phyloP scores from a whole-genome alignment of 2,797 vertebrate genomes.

The Galaxias olidus region DNA sequence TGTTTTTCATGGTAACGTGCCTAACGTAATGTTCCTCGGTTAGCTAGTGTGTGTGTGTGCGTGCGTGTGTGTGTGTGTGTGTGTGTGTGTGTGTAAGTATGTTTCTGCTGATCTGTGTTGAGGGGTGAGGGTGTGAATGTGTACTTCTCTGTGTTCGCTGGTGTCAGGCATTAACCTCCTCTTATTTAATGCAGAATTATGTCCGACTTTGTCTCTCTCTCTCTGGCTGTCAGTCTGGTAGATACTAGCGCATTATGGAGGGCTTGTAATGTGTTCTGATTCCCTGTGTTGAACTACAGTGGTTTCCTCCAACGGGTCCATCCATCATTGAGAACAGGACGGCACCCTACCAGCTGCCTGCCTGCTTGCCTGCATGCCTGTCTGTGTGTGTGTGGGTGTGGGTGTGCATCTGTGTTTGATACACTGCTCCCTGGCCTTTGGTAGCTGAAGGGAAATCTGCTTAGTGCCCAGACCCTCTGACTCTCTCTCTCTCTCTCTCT shows the following conservation, averaged over 20 bases:
- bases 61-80: too few relatives aligned
- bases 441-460: background rate
- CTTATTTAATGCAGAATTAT: background rate
- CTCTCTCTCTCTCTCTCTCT: background rate
- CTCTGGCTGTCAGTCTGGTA: background rate
- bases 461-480: background rate
- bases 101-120: too few relatives aligned
- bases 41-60: too few relatives aligned
- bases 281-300: background rate
- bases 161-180: background rate
- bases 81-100: too few relatives aligned
- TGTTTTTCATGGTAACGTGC: background rate
- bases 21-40: too few relatives aligned
- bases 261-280: background rate
- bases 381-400: conserved; percentile 5
- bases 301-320: background rate
- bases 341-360: background rate
- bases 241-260: background rate
- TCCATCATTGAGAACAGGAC: background rate
- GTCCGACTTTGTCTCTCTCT: background rate
- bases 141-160: too few relatives aligned
- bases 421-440: background rate
- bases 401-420: background rate
- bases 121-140: too few relatives aligned
- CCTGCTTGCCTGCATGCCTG: background rate